A percentile compares a stretch with the other conserved stretches of the same genome.
Evolutionary conservation across 2,888 invertebrate genomes (phyloP).

Genomic region (Andrena fulva): DNA sequence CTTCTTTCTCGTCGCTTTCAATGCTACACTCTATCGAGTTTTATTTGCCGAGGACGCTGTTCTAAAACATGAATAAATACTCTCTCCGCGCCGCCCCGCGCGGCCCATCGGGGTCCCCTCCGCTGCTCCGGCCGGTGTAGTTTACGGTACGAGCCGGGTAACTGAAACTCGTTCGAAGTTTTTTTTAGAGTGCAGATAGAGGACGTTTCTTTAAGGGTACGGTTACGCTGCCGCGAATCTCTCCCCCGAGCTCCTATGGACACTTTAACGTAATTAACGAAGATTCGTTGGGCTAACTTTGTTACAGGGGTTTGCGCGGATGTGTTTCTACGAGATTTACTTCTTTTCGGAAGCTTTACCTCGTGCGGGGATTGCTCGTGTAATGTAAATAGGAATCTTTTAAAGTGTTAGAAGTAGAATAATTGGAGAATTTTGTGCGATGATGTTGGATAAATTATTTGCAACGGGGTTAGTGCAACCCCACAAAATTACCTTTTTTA

Average conservation of each 20-base stretch:
- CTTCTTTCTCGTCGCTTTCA: neutral
- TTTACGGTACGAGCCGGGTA: conserved; percentile 39
- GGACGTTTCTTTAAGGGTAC: conserved; percentile 28
- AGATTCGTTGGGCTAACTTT: conserved; percentile 20
- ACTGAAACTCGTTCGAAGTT: conserved; percentile 50
- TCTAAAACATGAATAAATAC: conserved; percentile 34
- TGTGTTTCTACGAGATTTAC: neutral
- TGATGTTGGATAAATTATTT: too few species aligned
- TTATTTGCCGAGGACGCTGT: neutral
- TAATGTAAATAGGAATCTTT: neutral
- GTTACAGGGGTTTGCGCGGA: conserved; percentile 13
- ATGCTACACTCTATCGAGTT: conserved; percentile 28
- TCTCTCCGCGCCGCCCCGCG: conserved; percentile 3
- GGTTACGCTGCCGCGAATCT: conserved; percentile 13
- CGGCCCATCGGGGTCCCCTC: neutral
- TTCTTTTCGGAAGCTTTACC: neutral
- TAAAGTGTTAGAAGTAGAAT: neutral
- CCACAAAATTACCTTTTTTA: too few species aligned
- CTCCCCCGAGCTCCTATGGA: neutral
- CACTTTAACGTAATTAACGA: conserved; percentile 30
- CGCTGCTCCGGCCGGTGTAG: neutral
- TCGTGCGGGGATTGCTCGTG: neutral
- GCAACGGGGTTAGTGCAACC: too few species aligned
- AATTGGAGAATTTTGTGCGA: too few species aligned
- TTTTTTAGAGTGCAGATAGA: conserved; percentile 27